These are phyloP conservation scores for Chrysotoxum bicinctum DNA, from an alignment of 2,888 invertebrate species.

Conservation along the genomic window DNA sequence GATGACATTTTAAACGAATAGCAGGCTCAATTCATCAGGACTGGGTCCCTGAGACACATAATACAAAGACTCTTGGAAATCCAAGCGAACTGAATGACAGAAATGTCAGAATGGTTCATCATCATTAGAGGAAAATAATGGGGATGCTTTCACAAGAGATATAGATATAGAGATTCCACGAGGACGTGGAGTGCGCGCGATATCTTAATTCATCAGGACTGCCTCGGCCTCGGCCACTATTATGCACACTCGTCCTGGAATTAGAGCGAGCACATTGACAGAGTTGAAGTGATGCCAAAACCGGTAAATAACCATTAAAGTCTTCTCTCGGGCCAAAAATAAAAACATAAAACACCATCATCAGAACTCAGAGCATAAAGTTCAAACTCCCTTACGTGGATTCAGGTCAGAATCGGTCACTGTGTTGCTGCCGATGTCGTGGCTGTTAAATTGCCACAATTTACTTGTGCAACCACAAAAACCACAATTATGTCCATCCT, in stretches of 20 bases:
- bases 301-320: slow-evolving; percentile 32
- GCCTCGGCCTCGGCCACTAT: background rate
- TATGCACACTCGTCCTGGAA: slow-evolving; percentile 18
- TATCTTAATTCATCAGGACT: slow-evolving; percentile 49
- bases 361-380: slow-evolving; percentile 21
- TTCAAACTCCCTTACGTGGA: slow-evolving; percentile 26
- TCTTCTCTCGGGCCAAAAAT: background rate
- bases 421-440: background rate
- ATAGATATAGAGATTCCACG: background rate
- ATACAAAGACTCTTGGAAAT: slow-evolving; percentile 24
- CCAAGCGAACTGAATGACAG: slow-evolving; percentile 41
- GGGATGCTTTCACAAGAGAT: slow-evolving; percentile 30
- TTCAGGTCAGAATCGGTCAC: slow-evolving; percentile 29
- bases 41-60: background rate
- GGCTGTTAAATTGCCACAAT: slow-evolving; percentile 42
- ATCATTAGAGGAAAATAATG: slow-evolving; percentile 59
- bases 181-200: background rate
- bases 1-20: slow-evolving; percentile 11
- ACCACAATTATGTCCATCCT: slow-evolving; percentile 28
- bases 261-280: slow-evolving; percentile 45
- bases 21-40: slow-evolving; percentile 7
- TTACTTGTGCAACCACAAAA: slow-evolving; percentile 41
- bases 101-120: slow-evolving; percentile 41
- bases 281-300: slow-evolving; percentile 24
- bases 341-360: background rate